Conservation (phyloP, 2,113 vertebrate genomes). For the Cnemophilus loriae region DNA sequence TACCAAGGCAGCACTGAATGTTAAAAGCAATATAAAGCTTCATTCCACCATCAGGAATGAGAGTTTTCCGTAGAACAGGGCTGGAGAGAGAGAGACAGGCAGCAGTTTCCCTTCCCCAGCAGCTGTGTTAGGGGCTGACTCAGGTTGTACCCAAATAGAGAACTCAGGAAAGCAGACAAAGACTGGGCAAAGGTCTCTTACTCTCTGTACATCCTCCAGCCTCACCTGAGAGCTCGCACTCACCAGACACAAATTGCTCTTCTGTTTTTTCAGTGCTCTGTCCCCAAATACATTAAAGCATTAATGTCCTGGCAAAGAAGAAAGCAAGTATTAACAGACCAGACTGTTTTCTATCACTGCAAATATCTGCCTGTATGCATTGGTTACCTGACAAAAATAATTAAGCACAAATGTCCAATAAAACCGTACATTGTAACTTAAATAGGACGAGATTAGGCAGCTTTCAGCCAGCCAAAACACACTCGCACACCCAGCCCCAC, state of each 20-base stretch:
- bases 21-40: neutral
- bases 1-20: neutral
- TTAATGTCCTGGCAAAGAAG: constrained; percentile 39
- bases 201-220: neutral
- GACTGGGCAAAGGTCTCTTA: neutral
- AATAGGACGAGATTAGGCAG: neutral
- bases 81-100: neutral
- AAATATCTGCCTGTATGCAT: neutral
- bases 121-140: neutral
- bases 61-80: neutral
- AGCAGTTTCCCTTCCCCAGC: neutral
- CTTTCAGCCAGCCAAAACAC: neutral
- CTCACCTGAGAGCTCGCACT: neutral
- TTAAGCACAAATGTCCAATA: neutral
- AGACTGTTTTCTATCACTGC: neutral
- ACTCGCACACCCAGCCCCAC: neutral
- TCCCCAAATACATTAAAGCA: constrained; percentile 5
- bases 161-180: neutral
- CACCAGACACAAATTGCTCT: constrained; percentile 6
- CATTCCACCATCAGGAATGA: neutral
- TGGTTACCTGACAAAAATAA: neutral
- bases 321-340: neutral
- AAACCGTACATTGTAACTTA: neutral
- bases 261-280: constrained; percentile 16
- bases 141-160: neutral